These are phyloP conservation scores for Propithecus perrieri DNA, from an alignment of 2,797 vertebrate species.

Conservation along the genomic window DNA sequence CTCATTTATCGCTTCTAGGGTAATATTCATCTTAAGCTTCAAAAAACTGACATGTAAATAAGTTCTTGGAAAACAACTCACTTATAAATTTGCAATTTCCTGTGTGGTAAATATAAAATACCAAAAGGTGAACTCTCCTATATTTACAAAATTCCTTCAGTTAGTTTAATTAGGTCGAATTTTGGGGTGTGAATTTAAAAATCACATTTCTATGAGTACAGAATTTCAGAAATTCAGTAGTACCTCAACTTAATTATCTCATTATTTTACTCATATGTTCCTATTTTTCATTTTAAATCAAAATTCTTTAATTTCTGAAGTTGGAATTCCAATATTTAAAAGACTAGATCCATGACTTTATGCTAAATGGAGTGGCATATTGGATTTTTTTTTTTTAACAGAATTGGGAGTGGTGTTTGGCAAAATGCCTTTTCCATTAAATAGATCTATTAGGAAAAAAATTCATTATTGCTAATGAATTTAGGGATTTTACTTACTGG, in stretches of 20 bases:
- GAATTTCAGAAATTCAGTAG: background rate
- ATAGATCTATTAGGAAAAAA: slow-evolving; percentile 63
- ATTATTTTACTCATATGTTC: background rate
- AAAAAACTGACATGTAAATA: slow-evolving; percentile 29
- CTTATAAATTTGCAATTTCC: background rate
- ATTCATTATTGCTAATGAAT: slow-evolving; percentile 76
- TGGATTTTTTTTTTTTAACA: background rate
- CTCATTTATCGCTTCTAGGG: slow-evolving; percentile 11
- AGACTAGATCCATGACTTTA: background rate
- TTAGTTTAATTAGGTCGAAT: background rate
- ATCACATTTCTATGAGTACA: background rate
- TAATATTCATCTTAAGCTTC: slow-evolving; percentile 24
- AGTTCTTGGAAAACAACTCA: slow-evolving; percentile 23
- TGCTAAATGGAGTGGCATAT: slow-evolving; percentile 46
- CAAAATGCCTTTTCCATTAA: slow-evolving; percentile 64
- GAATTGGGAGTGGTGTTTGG: slow-evolving; percentile 12
- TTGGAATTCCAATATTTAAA: slow-evolving; percentile 51
- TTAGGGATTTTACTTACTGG: slow-evolving; percentile 76
- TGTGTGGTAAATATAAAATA: background rate
- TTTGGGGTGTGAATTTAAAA: slow-evolving; percentile 9
- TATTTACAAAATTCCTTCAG: background rate
- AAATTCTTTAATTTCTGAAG: slow-evolving; percentile 30
- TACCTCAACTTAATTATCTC: background rate
- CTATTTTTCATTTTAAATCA: slow-evolving; percentile 33
- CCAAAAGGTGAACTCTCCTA: background rate